A percentile compares a stretch with the other conserved stretches of the same genome.
These are phyloP conservation scores for Brachypteracias leptosomus DNA, from an alignment of 2,113 vertebrate genomes.

Conservation along the genomic window DNA sequence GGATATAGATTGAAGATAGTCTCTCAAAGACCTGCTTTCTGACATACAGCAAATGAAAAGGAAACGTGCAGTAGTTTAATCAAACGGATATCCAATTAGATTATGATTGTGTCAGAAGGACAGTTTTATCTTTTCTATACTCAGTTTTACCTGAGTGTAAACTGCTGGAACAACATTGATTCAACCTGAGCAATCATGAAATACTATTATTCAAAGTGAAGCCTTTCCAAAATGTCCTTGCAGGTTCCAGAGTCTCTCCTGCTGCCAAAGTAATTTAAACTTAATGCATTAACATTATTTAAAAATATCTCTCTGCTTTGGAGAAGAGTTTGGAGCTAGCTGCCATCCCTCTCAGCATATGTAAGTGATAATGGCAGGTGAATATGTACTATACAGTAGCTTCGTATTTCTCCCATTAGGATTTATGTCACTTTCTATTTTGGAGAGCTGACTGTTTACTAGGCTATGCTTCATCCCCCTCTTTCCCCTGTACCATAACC, in stretches of 20 bases:
- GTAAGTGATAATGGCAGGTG: slow-evolving; percentile 58
- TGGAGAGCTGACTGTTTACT: slow-evolving; percentile 21
- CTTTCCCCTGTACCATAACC: slow-evolving; percentile 4
- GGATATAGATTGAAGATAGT: neutral
- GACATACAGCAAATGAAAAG: neutral
- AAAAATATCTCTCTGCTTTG: neutral
- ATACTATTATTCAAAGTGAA: neutral
- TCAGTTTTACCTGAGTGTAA: neutral
- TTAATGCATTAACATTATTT: neutral
- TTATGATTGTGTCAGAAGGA: neutral
- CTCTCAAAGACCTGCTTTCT: neutral
- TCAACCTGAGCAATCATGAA: neutral
- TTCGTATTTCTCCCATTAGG: slow-evolving; percentile 27
- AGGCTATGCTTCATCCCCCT: neutral
- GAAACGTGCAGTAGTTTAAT: neutral
- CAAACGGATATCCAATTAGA: neutral
- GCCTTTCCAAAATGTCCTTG: neutral
- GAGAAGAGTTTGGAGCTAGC: neutral
- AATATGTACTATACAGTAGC: neutral
- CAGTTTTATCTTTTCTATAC: neutral
- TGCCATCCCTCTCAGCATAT: neutral
- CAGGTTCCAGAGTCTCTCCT: neutral
- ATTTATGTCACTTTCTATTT: slow-evolving; percentile 59
- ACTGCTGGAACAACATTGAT: neutral
- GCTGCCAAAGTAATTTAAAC: neutral